Base-by-base conservation (phyloP, 2,888 invertebrate species). In the Nymphalis polychloros region DNA sequence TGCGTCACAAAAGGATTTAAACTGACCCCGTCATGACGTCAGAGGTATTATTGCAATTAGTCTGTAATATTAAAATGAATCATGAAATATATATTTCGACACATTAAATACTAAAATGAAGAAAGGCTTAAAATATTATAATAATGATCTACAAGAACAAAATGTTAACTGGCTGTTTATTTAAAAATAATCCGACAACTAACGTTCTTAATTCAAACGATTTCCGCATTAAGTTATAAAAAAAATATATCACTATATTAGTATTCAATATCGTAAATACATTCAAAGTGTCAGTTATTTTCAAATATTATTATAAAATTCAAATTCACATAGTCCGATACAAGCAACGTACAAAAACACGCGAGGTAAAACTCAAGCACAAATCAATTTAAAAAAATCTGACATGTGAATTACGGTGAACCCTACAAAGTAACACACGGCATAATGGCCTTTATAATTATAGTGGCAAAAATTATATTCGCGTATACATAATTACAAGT, bases 381-480 rank as follows among this genome's bases (percentile, higher is more conserved):
- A 71, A 69, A 71, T 71, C 71, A 69, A 66, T 71, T 71, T 69
- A 55, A 64, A 48, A 50, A 50, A 48, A 63, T 31, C 31, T 41
- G 35, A 16, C 53, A 23, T 35, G 41, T 13, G 17, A 31, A 17
- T 27, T 55, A 55, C 17, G 31, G 53, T 16, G 10, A 41, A 57
- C 35, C n/a, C 19, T 53, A 27, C 7, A 41, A n/a, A 57, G 41
- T 57, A 19, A 17, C 17, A 16, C 41, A 59, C 23, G n/a, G 53
- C 49, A 59, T 47, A 63, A 67, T 63, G 50, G 48, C 46, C 59
- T 60, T 47, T 69, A 59, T 55, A 35, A 48, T 35, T 52, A 47
- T 62, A 50, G 41, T 1, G 19, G 8, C 48, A 59, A 59, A 59
- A 63, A 49, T 27, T 60, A 63, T 13, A 66, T 59, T 69, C 20